phyloP scores from a whole-genome alignment of 2,888 invertebrate genomes.

The Iselma pallidipennis region DNA sequence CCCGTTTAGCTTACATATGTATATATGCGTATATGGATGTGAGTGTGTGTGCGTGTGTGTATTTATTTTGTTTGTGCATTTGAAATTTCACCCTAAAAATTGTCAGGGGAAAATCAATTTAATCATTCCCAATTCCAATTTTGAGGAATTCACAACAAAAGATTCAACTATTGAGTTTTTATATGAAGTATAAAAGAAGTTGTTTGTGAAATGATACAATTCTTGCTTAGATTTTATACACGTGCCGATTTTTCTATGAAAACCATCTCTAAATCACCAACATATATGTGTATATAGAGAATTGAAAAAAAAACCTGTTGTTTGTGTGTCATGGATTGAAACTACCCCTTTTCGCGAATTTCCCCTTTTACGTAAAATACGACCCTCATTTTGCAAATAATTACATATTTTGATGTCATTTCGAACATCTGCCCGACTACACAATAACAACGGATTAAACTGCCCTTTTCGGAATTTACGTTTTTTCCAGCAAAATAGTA shows the following conservation, averaged over 20 bases:
- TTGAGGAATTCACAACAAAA: slow-evolving; percentile 40
- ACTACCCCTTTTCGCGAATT: slow-evolving; percentile 53
- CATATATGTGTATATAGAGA: no score
- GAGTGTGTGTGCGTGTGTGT: no score
- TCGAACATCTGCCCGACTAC: slow-evolving; percentile 45
- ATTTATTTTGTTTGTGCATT: slow-evolving; percentile 45
- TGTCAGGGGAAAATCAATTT: slow-evolving; percentile 37
- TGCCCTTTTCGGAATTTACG: slow-evolving; percentile 24
- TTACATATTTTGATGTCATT: slow-evolving; percentile 54
- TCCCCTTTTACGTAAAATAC: slow-evolving; percentile 54
- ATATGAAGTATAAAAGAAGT: slow-evolving; percentile 21
- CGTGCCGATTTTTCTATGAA: slow-evolving; percentile 31
- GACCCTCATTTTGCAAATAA: slow-evolving; percentile 55
- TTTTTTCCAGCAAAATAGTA: slow-evolving; percentile 11
- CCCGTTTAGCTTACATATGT: slow-evolving; percentile 41
- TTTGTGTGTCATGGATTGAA: slow-evolving; percentile 44
- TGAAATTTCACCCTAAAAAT: slow-evolving; percentile 39
- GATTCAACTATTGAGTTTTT: slow-evolving; percentile 33
- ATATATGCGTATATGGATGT: slow-evolving; percentile 19
- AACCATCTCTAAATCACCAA: slow-evolving; percentile 33
- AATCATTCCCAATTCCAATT: slow-evolving; percentile 38
- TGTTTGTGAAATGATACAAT: background rate
- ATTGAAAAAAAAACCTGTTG: slow-evolving; percentile 43
- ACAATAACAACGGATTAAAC: slow-evolving; percentile 49
- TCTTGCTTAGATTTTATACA: slow-evolving; percentile 4